These are phyloP conservation scores for Vicugna pacos DNA, from an alignment of 2,113 vertebrate genomes.

Conservation along the genomic window DNA sequence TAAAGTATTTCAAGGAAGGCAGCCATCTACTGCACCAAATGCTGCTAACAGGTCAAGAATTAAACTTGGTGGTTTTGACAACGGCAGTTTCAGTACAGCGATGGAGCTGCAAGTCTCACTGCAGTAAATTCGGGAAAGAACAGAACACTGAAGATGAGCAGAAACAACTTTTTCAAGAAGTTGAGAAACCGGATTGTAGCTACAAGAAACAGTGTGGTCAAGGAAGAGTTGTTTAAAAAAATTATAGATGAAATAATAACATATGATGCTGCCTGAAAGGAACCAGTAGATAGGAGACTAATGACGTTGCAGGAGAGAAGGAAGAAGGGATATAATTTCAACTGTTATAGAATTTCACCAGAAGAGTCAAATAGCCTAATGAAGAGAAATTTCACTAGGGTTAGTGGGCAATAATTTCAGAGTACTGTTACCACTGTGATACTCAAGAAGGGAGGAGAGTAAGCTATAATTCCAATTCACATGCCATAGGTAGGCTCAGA, in stretches of 20 bases:
- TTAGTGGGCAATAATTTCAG: conserved; percentile 3
- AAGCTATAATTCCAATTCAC: not conserved
- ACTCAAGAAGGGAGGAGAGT: not conserved
- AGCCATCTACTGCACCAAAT: conserved; percentile 9
- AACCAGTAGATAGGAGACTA: not conserved
- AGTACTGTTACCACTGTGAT: not conserved
- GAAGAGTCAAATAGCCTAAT: not conserved
- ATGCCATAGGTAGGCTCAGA: not conserved
- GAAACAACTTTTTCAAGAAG: conserved; percentile 47
- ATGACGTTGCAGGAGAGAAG: not conserved
- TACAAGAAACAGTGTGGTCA: not conserved
- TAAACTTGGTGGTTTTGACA: not conserved
- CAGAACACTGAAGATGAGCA: not conserved
- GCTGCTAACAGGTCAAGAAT: conserved; percentile 25
- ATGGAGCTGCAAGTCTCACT: not conserved
- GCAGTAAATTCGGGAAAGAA: not conserved
- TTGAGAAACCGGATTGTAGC: not conserved
- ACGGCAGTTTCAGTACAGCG: not conserved
- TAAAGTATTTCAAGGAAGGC: conserved; percentile 9
- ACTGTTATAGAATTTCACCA: not conserved
- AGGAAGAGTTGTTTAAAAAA: not conserved
- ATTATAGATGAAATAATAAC: not conserved
- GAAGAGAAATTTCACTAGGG: conserved; percentile 45
- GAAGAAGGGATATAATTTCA: not conserved
- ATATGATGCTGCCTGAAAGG: conserved; percentile 7